phyloP scores from a whole-genome alignment of 2,888 invertebrate genomes.

The Tridacna gigas region DNA sequence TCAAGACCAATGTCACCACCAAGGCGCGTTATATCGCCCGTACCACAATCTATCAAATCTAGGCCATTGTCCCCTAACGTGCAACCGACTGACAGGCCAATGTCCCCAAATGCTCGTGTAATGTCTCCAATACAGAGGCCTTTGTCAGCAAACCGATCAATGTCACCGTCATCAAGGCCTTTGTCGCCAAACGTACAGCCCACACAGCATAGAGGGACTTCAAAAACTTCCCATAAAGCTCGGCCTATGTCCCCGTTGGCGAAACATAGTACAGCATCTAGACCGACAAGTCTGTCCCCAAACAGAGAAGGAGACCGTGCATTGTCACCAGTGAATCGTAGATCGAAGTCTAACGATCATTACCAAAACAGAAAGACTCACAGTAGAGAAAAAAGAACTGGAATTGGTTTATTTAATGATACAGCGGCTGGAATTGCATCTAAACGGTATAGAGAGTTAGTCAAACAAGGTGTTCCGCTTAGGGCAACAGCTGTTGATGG shows the following conservation, averaged over 20 bases:
- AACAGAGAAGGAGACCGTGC: background rate
- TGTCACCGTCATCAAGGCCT: conserved; percentile 43
- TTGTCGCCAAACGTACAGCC: conserved; percentile 56
- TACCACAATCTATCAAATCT: background rate
- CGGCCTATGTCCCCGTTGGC: conserved; percentile 31
- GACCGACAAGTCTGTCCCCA: conserved; percentile 13
- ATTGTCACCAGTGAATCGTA: background rate
- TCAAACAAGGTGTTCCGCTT: conserved; percentile 76
- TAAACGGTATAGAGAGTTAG: conserved; percentile 74
- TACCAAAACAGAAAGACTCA: background rate
- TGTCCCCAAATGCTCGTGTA: conserved; percentile 25
- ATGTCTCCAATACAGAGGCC: conserved; percentile 27
- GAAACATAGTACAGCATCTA: background rate
- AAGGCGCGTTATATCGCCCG: conserved; percentile 27
- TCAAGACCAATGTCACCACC: conserved; percentile 24
- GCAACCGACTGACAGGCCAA: conserved; percentile 23
- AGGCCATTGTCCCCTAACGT: conserved; percentile 43
- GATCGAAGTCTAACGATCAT: conserved; percentile 16
- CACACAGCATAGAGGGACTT: conserved; percentile 21
- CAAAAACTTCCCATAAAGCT: background rate
- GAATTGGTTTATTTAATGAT: conserved; percentile 22
- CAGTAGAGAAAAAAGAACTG: conserved; percentile 6
- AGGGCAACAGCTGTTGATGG: conserved; percentile 74
- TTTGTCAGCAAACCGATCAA: conserved; percentile 29
- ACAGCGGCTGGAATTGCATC: conserved; percentile 53